Base-by-base conservation (phyloP, 2,888 invertebrate genomes). In the Stomorhina lunata region DNA sequence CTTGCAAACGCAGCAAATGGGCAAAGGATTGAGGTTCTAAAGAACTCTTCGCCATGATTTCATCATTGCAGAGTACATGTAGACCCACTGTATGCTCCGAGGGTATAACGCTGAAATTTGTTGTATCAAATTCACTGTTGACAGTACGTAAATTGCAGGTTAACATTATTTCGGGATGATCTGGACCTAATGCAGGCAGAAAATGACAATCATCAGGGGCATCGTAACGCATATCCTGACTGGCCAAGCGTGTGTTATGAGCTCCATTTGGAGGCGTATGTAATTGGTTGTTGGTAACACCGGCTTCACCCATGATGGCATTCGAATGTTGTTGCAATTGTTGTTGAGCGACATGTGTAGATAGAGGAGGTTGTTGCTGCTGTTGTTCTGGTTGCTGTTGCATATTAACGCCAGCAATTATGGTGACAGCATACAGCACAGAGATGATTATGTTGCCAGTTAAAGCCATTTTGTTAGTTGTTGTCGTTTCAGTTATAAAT, bases 121-220 rank as follows among this genome's bases (percentile, higher is more conserved):
- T 97, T 84, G 95, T 95, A 91, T 95, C 96, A 90, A 95, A 96
- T 90, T 96, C 96, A 92, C 96, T 96, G 92, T 96, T 96, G 88
- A 96, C 95, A 65, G 96, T 95, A 86, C 96, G 93, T 87, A 96
- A 93, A 91, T 95, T 94, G 92, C 96, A 95, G 82, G 94, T 94
- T 84, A 96, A 93, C 17, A 95, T 94, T 83, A 96, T 95, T 92
- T 96, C 95, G 89, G 95, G 95, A 59, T 87, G 87, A 22, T 88
- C 88, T 37, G 89, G 86, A 0, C 88, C 88, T 2, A 87, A 86
- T 3, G 90, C 89, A 34, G 90, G 89, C 86, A 89, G 84, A 32
- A 90, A 91, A 66, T 90, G 91, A 88, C 97, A 97, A 90, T 96
- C 96, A 89, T 96, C 96, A 77, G 96, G 96, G 84, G 96, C 95